A percentile compares a stretch with the other conserved stretches of the same genome.
Evolutionary conservation across 2,797 vertebrate species (phyloP).

Genomic region (Triplophysa yarkandensis): DNA sequence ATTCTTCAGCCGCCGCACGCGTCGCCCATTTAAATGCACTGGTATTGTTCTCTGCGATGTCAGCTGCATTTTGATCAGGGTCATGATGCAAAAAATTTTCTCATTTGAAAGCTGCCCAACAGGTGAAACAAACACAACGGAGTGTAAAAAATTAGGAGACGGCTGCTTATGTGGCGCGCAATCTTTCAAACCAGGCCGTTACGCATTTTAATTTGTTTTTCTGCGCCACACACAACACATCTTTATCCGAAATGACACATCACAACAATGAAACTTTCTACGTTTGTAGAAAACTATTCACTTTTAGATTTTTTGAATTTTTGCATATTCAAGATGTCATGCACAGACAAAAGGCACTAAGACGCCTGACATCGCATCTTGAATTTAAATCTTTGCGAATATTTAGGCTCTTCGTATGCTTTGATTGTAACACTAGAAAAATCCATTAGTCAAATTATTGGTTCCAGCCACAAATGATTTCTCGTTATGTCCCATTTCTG

Average conservation of each 20-base stretch:
- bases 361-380: neutral
- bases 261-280: neutral
- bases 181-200: constrained; percentile 27
- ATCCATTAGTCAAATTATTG: constrained; percentile 31
- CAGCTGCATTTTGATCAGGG: constrained; percentile 38
- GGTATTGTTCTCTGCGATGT: constrained; percentile 24
- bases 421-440: constrained; percentile 23
- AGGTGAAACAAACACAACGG: constrained; percentile 40
- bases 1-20: constrained; percentile 40
- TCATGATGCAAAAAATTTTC: constrained; percentile 40
- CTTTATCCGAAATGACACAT: neutral
- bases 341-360: no score
- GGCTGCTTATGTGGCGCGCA: constrained; percentile 6
- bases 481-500: constrained; percentile 29
- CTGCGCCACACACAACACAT: neutral
- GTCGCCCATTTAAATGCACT: constrained; percentile 42
- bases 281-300: no score
- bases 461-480: constrained; percentile 34
- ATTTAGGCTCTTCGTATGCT: constrained; percentile 6
- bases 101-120: constrained; percentile 37
- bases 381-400: neutral
- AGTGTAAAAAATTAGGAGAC: constrained; percentile 36
- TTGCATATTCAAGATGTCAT: no score
- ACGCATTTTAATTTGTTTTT: constrained; percentile 28
- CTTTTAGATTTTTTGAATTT: no score